A percentile compares a stretch with the other conserved stretches of the same genome.
phyloP scores from a whole-genome alignment of 2,797 vertebrate genomes.

The Acestrorhynchus altus region DNA sequence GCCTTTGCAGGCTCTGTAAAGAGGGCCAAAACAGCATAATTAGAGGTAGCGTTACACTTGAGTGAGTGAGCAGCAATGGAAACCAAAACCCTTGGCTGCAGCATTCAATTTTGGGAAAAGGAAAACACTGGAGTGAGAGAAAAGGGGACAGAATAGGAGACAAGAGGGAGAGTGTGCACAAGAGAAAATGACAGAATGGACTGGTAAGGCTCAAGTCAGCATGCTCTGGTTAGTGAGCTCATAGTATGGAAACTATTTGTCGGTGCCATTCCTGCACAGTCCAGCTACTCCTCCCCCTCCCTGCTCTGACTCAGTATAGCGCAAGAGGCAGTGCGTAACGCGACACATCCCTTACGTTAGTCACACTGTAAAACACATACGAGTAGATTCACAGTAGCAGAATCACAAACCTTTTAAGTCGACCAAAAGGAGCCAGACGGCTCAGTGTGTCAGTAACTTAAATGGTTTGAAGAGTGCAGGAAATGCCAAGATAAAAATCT shows the following conservation, averaged over 20 bases:
- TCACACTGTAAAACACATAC: conserved; percentile 11
- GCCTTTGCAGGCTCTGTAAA: not conserved
- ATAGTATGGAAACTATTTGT: conserved; percentile 79
- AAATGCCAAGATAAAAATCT: conserved; percentile 53
- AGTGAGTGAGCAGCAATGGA: conserved; percentile 2
- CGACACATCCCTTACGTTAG: conserved; percentile 18
- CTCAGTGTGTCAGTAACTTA: not conserved
- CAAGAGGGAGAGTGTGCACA: conserved; percentile 31
- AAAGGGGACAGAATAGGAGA: conserved; percentile 3
- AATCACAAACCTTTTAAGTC: not conserved
- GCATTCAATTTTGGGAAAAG: conserved; percentile 42
- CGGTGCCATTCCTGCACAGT: conserved; percentile 52
- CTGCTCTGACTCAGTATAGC: conserved; percentile 27
- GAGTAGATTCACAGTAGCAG: not conserved
- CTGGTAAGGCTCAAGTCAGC: conserved; percentile 63
- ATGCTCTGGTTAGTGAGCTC: conserved; percentile 61
- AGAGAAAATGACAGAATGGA: conserved; percentile 28
- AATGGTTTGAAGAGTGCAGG: conserved; percentile 22
- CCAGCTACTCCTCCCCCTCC: conserved; percentile 31
- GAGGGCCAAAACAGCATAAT: not conserved
- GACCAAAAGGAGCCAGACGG: not conserved
- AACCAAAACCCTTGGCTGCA: conserved; percentile 23
- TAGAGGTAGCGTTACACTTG: not conserved
- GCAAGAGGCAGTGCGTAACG: conserved; percentile 2
- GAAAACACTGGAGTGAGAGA: conserved; percentile 24